Evolutionary conservation across 2,888 invertebrate species (phyloP), one percentile per base, ranked within the genome.

Genomic region (Timema podura): DNA sequence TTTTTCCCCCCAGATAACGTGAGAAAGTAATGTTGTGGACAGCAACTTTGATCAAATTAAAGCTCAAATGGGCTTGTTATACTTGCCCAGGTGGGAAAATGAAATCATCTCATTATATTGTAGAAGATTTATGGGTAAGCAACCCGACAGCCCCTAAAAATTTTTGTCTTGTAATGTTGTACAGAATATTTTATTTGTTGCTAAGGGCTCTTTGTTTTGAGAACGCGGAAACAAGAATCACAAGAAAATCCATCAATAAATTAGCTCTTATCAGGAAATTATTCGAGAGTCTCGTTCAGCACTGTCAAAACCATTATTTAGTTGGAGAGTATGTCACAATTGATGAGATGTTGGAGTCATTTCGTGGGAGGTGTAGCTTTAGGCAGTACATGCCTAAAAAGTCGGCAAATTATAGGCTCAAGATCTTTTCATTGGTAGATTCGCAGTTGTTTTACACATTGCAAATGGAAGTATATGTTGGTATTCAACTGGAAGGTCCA

Each of bases 241-340:
- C 72, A 61, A 46, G 75, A 54, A 71, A 69, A 72, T 48, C 69
- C 68, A 47, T 65, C 16, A 73, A 75, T 72, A 66, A 70, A 59
- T 59, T 68, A 51, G 75, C 75, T 54, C 70, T 74, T 48, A 73
- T 75, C 64, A 69, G 70, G 45, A 30, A 69, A 49, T 72, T 77
- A 67, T 76, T 76, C 68, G 67, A 75, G 15, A 72, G 72, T 68
- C 75, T 76, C 73, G 72, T 74, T 30, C 59, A 71, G 47, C 73
- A 74, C 67, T 74, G 67, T 46, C 72, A 73, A 65, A 64, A 16
- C 16, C 30, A 44, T 8, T 75, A 73, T 61, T 51, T 68, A 45
- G 54, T 72, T 54, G 72, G 74, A 45, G 74, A 75, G 75, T 75
- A 67, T 57, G 75, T 65, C 9, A 65, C 65, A 46, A 65, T 65